Evolutionary conservation across 2,888 invertebrate genomes (phyloP), one percentile per base, ranked within the genome.

Genomic region (Leucania comma): DNA sequence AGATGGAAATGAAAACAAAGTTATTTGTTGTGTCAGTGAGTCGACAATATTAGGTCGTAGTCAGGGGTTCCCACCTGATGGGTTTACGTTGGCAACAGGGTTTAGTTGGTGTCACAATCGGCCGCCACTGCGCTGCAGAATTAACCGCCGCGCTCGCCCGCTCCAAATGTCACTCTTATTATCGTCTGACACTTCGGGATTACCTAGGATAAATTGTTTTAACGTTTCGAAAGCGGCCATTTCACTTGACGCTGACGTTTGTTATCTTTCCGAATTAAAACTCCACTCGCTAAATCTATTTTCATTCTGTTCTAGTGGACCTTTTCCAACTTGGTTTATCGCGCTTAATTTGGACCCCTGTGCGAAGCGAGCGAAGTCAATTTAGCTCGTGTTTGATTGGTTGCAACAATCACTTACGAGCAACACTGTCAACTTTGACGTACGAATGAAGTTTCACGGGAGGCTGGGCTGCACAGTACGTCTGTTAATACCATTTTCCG

Each of bases 91-190:
- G 93, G 93, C 93, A 93, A 92, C 92, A 91, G 92, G 94, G 93
- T 93, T 96, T 95, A 95, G 93, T 93, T 89, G 85, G 85, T 93
- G 95, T 95, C 95, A 95, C 94, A 95, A 94, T 92, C 91, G 93
- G 92, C 88, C 92, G 89, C 89, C 90, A 90, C 90, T 90, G 91
- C 91, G 85, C 92, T 93, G 92, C 93, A 93, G 95, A 95, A 95
- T 96, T 95, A 95, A 94, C 94, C 93, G 88, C 90, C 91, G 90
- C 90, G 81, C 75, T 87, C 87, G 90, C 86, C 89, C 90, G 92
- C 93, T 94, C 93, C 90, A 94, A 95, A 94, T 94, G 96, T 95
- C 96, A 95, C 94, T 95, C 94, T 95, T 96, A 95, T 95, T 95
- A 96, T 94, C 93, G 87, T 94, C 92, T 93, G 96, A 95, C 96